These are phyloP conservation scores for Phrynosoma platyrhinos DNA, from an alignment of 2,113 vertebrate species.

Conservation along the genomic window DNA sequence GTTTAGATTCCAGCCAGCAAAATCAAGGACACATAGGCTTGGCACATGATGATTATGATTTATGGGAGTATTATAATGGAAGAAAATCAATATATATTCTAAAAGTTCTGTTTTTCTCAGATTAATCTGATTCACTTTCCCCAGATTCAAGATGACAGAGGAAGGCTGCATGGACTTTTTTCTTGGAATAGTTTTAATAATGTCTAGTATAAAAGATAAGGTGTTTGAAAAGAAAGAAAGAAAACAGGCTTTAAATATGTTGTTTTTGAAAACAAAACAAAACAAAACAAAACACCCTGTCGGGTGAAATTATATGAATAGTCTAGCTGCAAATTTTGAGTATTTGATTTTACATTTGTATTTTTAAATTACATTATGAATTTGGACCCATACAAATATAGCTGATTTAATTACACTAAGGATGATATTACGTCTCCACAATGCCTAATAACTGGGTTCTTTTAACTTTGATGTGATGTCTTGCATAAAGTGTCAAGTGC, in stretches of 20 bases:
- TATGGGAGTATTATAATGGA: conserved; percentile 71
- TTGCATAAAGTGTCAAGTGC: too few relatives aligned
- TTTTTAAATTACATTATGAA: background rate
- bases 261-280: too few relatives aligned
- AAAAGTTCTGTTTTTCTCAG: conserved; percentile 69
- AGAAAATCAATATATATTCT: conserved; percentile 76
- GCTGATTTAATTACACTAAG: too few relatives aligned
- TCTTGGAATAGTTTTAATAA: conserved; percentile 44
- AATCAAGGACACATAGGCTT: conserved; percentile 70
- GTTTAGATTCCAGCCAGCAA: conserved; percentile 69
- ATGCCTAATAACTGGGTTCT: background rate
- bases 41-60: conserved; percentile 72
- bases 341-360: background rate
- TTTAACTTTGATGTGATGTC: too few relatives aligned
- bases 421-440: background rate
- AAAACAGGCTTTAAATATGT: conserved; percentile 4
- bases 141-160: conserved; percentile 43
- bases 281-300: background rate
- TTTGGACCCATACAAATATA: too few relatives aligned
- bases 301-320: background rate
- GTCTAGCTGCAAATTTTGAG: background rate
- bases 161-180: conserved; percentile 34
- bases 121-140: conserved; percentile 60
- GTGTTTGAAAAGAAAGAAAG: conserved; percentile 1
- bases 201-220: conserved; percentile 29